These are phyloP conservation scores for Steinernema carpocapsae DNA, from an alignment of 2,888 invertebrate species.

Conservation along the genomic window DNA sequence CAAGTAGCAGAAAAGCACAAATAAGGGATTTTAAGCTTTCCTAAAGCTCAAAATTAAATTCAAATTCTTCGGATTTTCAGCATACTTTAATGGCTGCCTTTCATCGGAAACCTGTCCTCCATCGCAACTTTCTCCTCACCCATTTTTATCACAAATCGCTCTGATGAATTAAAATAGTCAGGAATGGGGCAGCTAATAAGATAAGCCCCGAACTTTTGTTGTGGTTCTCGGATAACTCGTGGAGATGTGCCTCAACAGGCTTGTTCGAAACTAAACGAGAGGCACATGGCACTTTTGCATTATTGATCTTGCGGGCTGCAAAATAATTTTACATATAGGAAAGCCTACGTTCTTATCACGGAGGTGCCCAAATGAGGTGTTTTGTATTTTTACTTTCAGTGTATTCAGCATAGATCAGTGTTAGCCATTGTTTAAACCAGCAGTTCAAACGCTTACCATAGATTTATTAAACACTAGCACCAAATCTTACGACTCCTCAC, in stretches of 20 bases:
- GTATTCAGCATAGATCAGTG: too few species aligned
- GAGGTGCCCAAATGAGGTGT: not conserved
- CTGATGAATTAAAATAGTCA: slow-evolving; percentile 28
- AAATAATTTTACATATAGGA: not conserved
- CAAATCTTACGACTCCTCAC: too few species aligned
- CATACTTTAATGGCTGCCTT: not conserved
- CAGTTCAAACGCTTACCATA: too few species aligned
- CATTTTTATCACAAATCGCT: not conserved
- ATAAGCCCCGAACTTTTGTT: slow-evolving; percentile 40
- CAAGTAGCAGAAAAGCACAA: slow-evolving; percentile 50
- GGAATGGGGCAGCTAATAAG: slow-evolving; percentile 42
- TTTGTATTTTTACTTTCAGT: too few species aligned
- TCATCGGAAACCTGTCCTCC: not conserved
- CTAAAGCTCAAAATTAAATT: not conserved
- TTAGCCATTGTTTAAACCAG: too few species aligned
- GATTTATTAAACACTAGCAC: too few species aligned
- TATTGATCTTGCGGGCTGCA: not conserved
- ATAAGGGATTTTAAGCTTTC: slow-evolving; percentile 36
- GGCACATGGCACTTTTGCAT: not conserved
- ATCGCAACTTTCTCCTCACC: not conserved
- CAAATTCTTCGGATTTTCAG: too few species aligned
- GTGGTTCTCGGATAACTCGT: slow-evolving; percentile 53
- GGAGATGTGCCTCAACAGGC: slow-evolving; percentile 22
- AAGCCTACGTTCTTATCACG: slow-evolving; percentile 12
- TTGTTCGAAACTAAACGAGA: not conserved